Base-by-base conservation (phyloP, 2,888 invertebrate genomes). In the Sthenelais limicola region DNA sequence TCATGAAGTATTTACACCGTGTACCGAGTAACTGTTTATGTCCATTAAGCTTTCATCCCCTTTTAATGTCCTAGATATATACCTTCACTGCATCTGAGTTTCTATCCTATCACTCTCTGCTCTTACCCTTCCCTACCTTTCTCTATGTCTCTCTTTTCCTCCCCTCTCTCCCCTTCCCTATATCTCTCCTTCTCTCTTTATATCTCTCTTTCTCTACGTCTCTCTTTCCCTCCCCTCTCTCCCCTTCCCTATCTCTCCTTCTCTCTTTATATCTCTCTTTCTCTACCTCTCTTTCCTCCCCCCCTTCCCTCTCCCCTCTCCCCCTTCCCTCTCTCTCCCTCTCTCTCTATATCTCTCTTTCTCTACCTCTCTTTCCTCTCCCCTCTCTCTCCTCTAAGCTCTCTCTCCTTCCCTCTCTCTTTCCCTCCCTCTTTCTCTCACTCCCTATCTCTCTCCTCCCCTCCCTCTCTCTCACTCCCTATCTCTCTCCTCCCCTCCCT, bases 391-490 rank as follows among this genome's bases (percentile, higher is more conserved):
- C 32, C 26, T 56, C 30, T 56, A n/a, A n/a, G n/a, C 26, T 26
- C 28, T 56, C 30, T n/a, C 30, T 26, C 26, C 26, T n/a, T n/a
- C n/a, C n/a, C 21, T 51, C 5, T n/a, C 51, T n/a, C 21, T 51
- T 24, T 24, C 51, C 51, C 7, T 51, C 51, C n/a, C n/a, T 24
- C 7, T 51, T 24, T n/a, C n/a, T 24, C n/a, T 12, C 51, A 9
- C 7, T 24, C n/a, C 7, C 21, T 51, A 7, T 24, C n/a, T n/a
- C 51, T n/a, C n/a, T 24, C n/a, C n/a, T 24, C n/a, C n/a, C 51
- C 47, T 1, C 67, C 35, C 68, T 35, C 32, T 48, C 32, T 21
- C 47, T 35, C 43, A 28, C 67, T 49, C 33, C 38, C 68, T 70
- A n/a, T n/a, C n/a, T n/a, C n/a, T n/a, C n/a, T n/a, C n/a, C n/a